Evolutionary conservation across 2,888 invertebrate species (phyloP).

Genomic region (Tipula helvola): DNA sequence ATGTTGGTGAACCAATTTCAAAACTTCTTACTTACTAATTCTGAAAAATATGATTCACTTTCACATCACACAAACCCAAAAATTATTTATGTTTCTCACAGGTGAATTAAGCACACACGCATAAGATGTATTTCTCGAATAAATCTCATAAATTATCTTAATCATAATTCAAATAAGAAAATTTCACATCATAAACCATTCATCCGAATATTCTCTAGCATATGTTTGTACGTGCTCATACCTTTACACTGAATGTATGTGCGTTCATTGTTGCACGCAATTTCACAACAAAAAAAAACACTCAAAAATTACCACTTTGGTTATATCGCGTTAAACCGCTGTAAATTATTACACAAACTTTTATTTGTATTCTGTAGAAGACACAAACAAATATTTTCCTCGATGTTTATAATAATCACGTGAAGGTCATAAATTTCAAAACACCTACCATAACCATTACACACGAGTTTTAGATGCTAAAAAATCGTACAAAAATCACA

Average conservation of each 20-base stretch:
- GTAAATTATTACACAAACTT: neutral
- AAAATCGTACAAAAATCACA: neutral
- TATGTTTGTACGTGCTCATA: neutral
- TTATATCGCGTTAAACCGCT: neutral
- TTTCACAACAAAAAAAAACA: neutral
- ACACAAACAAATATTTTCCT: neutral
- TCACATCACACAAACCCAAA: neutral
- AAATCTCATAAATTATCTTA: neutral
- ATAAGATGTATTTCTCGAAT: neutral
- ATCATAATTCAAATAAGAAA: neutral
- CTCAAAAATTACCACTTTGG: neutral
- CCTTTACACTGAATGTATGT: neutral
- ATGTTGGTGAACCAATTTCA: neutral
- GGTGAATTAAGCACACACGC: neutral
- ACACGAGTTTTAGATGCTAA: neutral
- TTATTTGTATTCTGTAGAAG: neutral
- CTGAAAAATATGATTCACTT: too few relatives aligned
- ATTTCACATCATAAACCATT: neutral
- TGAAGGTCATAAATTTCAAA: neutral
- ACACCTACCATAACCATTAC: neutral
- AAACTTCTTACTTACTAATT: neutral
- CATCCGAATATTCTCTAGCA: neutral
- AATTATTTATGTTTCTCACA: neutral
- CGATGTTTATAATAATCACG: neutral
- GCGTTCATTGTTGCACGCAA: neutral